Conservation (phyloP, 2,888 invertebrate genomes). For the Eumacrocentrus americanus region DNA sequence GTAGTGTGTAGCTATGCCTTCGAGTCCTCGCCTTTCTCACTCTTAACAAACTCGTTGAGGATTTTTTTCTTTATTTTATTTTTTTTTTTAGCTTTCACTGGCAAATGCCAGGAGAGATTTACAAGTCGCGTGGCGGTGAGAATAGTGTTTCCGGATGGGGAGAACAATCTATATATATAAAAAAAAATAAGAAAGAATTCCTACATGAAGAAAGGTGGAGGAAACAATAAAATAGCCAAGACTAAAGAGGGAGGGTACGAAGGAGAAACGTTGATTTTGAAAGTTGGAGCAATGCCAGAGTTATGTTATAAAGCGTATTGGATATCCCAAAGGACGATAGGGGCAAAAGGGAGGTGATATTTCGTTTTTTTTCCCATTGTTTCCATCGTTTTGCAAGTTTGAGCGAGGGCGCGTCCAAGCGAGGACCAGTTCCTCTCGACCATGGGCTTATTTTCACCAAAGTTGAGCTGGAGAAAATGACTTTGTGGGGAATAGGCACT, state of each 20-base stretch:
- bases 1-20: background rate
- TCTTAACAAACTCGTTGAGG: background rate
- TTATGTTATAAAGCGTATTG: slow-evolving; percentile 53
- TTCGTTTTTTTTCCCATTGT: slow-evolving; percentile 22
- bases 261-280: slow-evolving; percentile 48
- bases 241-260: slow-evolving; percentile 13
- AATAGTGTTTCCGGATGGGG: background rate
- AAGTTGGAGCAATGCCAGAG: slow-evolving; percentile 53
- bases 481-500: slow-evolving; percentile 30
- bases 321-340: slow-evolving; percentile 36
- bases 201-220: background rate
- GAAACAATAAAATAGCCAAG: slow-evolving; percentile 3
- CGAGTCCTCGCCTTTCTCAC: background rate
- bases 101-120: slow-evolving; percentile 32
- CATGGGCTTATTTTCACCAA: slow-evolving; percentile 2
- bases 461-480: slow-evolving; percentile 31
- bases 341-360: slow-evolving; percentile 19
- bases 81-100: slow-evolving; percentile 4
- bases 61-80: background rate
- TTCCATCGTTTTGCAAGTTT: slow-evolving; percentile 21
- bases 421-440: slow-evolving; percentile 6
- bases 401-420: slow-evolving; percentile 5
- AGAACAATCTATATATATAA: background rate
- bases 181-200: background rate
- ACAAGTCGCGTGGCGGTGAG: slow-evolving; percentile 25